phyloP scores from a whole-genome alignment of 1,140 invertebrate genomes.

The Heliconius congener region DNA sequence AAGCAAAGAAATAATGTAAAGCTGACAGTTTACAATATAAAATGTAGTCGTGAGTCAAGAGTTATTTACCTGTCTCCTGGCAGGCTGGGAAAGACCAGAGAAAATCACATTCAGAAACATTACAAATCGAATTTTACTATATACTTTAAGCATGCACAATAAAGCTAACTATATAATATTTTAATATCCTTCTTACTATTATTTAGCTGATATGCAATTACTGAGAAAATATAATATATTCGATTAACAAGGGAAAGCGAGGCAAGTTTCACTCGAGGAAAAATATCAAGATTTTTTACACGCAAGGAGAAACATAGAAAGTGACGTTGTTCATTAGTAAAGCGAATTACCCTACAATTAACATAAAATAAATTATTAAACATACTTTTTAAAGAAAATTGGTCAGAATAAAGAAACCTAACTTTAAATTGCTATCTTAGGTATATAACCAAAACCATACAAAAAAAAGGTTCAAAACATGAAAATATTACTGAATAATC shows the following conservation, averaged over 20 bases:
- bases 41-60: not conserved
- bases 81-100: conserved; percentile 77
- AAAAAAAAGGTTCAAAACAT: not conserved
- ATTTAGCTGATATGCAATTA: conserved; percentile 55
- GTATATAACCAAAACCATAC: not conserved
- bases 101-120: conserved; percentile 79
- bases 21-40: not conserved
- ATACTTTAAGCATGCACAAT: conserved; percentile 52
- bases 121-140: conserved; percentile 70
- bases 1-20: not conserved
- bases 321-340: conserved; percentile 41
- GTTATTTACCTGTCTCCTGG: conserved; percentile 74
- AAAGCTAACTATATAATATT: conserved; percentile 49
- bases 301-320: conserved; percentile 72
- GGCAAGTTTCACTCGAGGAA: conserved; percentile 65
- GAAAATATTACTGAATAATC: conserved; percentile 1
- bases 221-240: conserved; percentile 61
- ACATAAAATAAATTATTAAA: conserved; percentile 10
- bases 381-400: not conserved
- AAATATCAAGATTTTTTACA: conserved; percentile 79
- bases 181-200: conserved; percentile 39
- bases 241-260: conserved; percentile 73
- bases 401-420: not conserved
- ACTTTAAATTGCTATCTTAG: not conserved
- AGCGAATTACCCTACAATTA: conserved; percentile 36